Evolutionary conservation across 2,113 vertebrate genomes (phyloP).

Genomic region (Cariama cristata): DNA sequence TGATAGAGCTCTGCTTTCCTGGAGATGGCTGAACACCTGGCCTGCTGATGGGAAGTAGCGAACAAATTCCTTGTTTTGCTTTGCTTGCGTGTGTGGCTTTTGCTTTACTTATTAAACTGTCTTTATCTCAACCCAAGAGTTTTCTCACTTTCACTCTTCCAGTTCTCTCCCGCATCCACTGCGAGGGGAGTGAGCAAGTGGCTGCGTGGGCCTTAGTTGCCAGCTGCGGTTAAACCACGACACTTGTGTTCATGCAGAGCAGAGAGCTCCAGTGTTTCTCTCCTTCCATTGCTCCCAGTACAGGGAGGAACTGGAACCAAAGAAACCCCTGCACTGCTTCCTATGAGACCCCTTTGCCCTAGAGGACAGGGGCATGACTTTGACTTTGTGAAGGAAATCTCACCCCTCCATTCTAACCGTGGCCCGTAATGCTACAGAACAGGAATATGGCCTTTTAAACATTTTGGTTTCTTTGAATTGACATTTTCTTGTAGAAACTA

Average conservation of each 20-base stretch:
- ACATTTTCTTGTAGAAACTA: neutral
- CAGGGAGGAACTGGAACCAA: neutral
- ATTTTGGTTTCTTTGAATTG: neutral
- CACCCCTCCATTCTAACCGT: fast-evolving
- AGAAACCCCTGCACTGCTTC: neutral
- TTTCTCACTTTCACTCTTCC: neutral
- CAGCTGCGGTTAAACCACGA: fast-evolving
- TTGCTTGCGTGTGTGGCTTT: neutral
- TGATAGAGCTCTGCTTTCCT: neutral
- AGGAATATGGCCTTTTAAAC: neutral
- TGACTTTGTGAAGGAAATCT: neutral
- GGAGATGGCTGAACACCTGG: neutral
- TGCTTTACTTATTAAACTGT: neutral
- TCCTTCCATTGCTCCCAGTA: neutral
- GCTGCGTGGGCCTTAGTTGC: neutral
- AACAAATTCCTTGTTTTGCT: neutral
- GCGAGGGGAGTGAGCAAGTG: neutral
- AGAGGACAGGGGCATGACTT: neutral
- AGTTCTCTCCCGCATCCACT: too few relatives aligned
- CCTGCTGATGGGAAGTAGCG: neutral
- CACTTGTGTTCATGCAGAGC: fast-evolving
- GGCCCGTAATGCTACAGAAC: neutral
- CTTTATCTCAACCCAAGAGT: neutral
- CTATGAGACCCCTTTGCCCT: neutral
- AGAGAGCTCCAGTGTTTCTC: neutral